A percentile compares a stretch with the other conserved stretches of the same genome.
Conservation (phyloP, 2,888 invertebrate genomes). For the Callimorpha dominula region DNA sequence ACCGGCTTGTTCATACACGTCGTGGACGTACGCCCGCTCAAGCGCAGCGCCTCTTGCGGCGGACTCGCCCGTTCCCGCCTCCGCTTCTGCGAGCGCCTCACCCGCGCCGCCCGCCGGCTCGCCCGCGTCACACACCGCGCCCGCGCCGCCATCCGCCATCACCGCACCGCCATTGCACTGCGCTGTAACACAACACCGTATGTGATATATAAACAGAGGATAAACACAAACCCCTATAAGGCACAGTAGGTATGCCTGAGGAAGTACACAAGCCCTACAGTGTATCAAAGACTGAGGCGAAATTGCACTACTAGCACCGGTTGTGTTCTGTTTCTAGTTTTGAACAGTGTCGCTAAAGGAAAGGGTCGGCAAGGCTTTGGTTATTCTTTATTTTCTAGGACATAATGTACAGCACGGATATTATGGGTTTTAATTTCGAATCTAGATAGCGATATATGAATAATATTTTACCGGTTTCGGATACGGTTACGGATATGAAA, state of each 20-base stretch:
- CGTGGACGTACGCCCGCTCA: constrained; percentile 94
- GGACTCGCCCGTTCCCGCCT: constrained; percentile 60
- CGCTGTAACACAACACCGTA: constrained; percentile 60
- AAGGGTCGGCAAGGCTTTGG: too few relatives aligned
- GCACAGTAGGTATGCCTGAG: neutral
- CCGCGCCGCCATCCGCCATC: constrained; percentile 73
- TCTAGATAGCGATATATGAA: too few relatives aligned
- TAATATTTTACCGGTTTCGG: too few relatives aligned
- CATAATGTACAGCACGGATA: too few relatives aligned
- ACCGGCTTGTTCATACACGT: constrained; percentile 97
- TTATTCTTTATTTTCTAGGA: too few relatives aligned
- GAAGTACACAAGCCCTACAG: too few relatives aligned
- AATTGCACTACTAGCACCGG: too few relatives aligned
- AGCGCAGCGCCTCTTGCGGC: constrained; percentile 77
- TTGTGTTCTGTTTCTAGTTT: too few relatives aligned
- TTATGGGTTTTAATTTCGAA: too few relatives aligned
- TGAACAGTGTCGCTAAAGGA: too few relatives aligned
- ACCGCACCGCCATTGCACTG: constrained; percentile 64
- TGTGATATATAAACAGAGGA: neutral
- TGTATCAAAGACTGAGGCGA: neutral
- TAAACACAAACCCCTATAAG: neutral
- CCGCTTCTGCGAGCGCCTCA: constrained; percentile 42
- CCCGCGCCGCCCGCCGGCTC: constrained; percentile 35
- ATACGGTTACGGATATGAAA: too few relatives aligned
- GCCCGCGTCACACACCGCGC: constrained; percentile 79